Evolutionary conservation across 2,797 vertebrate genomes (phyloP).

Genomic region (Setipinna tenuifilis): DNA sequence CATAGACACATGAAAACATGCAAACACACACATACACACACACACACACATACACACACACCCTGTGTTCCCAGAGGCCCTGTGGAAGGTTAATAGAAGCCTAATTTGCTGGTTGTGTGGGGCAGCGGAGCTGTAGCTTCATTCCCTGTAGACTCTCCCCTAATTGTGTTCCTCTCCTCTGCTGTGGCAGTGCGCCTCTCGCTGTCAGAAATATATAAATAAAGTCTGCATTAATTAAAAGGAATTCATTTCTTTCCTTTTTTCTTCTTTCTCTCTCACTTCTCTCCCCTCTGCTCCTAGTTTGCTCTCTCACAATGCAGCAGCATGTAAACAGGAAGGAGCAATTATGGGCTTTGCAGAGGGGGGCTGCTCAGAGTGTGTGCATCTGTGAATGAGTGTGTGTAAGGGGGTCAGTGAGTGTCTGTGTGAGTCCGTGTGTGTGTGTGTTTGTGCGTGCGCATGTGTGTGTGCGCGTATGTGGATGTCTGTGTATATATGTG

Average conservation of each 20-base stretch:
- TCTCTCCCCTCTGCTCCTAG: not conserved
- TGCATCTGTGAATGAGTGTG: not conserved
- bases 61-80: conserved; percentile 39
- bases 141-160: conserved; percentile 37
- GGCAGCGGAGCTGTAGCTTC: conserved; percentile 29
- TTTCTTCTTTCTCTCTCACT: not conserved
- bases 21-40: not conserved
- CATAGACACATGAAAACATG: not conserved
- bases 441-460: not conserved
- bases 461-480: not conserved
- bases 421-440: not conserved
- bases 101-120: conserved; percentile 44
- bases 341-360: not conserved
- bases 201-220: conserved; percentile 41
- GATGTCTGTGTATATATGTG: not conserved
- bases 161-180: conserved; percentile 45
- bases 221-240: conserved; percentile 47
- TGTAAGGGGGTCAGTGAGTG: not conserved
- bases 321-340: conserved; percentile 34
- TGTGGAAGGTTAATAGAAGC: conserved; percentile 45
- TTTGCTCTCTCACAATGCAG: not conserved
- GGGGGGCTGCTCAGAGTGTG: not conserved
- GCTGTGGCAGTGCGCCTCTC: not conserved
- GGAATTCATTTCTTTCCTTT: conserved; percentile 27
- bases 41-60: not conserved